Percentiles rank a stretch among this genome's conserved stretches.
Evolutionary conservation across 2,888 invertebrate genomes (phyloP).

Genomic region (Campoletis raptor): DNA sequence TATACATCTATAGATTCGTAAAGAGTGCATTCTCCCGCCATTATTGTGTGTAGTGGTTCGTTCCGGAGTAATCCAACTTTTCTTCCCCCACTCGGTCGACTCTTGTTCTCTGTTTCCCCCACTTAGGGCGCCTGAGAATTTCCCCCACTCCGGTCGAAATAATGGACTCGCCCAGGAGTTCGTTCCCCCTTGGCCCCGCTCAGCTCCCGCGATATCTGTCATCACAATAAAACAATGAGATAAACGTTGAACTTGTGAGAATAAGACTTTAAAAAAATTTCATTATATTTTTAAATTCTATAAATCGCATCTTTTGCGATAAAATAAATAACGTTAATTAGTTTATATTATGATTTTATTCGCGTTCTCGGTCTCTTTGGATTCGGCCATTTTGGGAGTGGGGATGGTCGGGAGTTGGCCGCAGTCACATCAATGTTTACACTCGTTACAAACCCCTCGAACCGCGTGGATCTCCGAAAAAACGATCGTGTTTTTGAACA

Average conservation of each 20-base stretch:
- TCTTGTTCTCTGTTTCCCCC: slow-evolving; percentile 45
- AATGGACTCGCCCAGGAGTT: slow-evolving; percentile 81
- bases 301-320: slow-evolving; percentile 20
- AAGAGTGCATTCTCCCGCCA: slow-evolving; percentile 79
- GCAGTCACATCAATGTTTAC: slow-evolving; percentile 66
- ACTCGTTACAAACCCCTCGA: slow-evolving; percentile 56
- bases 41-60: slow-evolving; percentile 74
- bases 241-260: slow-evolving; percentile 50
- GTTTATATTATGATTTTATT: not conserved
- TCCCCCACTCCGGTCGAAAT: slow-evolving; percentile 44
- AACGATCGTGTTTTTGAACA: not conserved
- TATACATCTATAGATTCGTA: slow-evolving; percentile 42
- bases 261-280: slow-evolving; percentile 14
- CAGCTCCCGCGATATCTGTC: slow-evolving; percentile 55
- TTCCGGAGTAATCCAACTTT: slow-evolving; percentile 48
- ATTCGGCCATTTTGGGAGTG: slow-evolving; percentile 78
- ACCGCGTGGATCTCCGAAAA: slow-evolving; percentile 24
- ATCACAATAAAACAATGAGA: slow-evolving; percentile 16
- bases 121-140: slow-evolving; percentile 68
- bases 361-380: slow-evolving; percentile 65
- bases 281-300: not conserved
- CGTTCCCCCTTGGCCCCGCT: slow-evolving; percentile 44
- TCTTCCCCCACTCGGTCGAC: slow-evolving; percentile 38
- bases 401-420: slow-evolving; percentile 70
- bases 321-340: slow-evolving; percentile 65